Percentiles rank a stretch among this genome's conserved stretches.
phyloP scores from a whole-genome alignment of 2,113 vertebrate genomes.

The Lethenteron camtschaticum region DNA sequence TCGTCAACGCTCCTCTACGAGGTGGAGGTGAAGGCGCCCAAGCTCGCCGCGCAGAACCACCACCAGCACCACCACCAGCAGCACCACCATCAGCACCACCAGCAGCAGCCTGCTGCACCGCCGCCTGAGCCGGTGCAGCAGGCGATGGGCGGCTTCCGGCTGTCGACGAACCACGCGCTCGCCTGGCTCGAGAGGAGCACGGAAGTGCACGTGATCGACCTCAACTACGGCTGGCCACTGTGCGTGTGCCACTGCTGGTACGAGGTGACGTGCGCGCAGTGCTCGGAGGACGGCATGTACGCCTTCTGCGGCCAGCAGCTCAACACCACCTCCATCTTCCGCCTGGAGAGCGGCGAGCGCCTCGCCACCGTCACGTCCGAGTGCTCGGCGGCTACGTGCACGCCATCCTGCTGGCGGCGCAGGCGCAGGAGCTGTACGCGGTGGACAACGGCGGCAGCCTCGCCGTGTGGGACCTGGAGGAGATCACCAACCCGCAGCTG shows the following conservation, averaged over 20 bases:
- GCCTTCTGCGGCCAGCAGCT: conserved; percentile 93
- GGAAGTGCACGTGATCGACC: conserved; percentile 78
- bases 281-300: conserved; percentile 69
- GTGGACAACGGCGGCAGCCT: conserved; percentile 84
- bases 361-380: conserved; percentile 75
- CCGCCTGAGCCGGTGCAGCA: conserved; percentile 18
- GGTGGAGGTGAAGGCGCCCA: conserved; percentile 87
- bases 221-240: conserved; percentile 83
- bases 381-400: conserved; percentile 86
- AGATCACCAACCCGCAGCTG: conserved; percentile 57
- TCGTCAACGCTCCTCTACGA: conserved; percentile 90
- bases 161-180: conserved; percentile 72
- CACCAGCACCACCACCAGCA: too few relatives aligned
- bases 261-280: conserved; percentile 86
- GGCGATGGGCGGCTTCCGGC: conserved; percentile 48
- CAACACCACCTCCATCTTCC: conserved; percentile 73
- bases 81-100: too few relatives aligned
- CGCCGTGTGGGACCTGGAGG: conserved; percentile 87
- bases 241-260: conserved; percentile 99
- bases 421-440: conserved; percentile 83
- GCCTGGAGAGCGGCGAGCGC: conserved; percentile 80
- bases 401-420: conserved; percentile 74
- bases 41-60: conserved; percentile 14
- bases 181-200: conserved; percentile 96
- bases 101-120: too few relatives aligned